Evolutionary conservation across 2,888 invertebrate genomes (phyloP).

Genomic region (Mycalesis mineus): DNA sequence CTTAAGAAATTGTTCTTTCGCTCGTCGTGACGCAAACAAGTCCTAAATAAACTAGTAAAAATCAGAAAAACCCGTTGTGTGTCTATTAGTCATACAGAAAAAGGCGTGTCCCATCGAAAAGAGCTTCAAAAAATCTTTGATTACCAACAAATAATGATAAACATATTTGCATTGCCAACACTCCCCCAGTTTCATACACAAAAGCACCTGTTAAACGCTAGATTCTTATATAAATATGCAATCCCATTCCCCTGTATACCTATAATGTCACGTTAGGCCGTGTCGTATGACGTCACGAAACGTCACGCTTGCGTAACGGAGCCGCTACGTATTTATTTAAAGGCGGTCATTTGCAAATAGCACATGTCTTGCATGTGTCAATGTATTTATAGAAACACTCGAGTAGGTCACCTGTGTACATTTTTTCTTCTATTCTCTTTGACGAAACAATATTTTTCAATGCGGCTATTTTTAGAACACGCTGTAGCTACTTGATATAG

Average conservation of each 20-base stretch:
- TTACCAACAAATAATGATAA: no score
- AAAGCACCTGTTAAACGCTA: no score
- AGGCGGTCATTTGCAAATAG: constrained; percentile 60
- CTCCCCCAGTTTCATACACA: no score
- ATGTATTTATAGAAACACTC: constrained; percentile 54
- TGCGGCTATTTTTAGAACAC: constrained; percentile 5
- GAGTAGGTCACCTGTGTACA: constrained; percentile 57
- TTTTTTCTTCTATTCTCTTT: constrained; percentile 15
- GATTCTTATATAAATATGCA: no score
- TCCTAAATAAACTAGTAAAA: no score
- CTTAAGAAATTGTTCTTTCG: no score
- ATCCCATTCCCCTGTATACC: constrained; percentile 23
- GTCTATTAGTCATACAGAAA: no score
- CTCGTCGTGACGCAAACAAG: no score
- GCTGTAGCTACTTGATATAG: neutral
- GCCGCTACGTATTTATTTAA: constrained; percentile 41
- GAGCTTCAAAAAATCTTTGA: no score
- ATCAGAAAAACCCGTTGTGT: no score
- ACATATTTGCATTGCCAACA: no score
- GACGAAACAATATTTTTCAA: neutral
- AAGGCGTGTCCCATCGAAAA: no score
- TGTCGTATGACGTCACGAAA: constrained; percentile 52
- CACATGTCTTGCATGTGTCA: constrained; percentile 58
- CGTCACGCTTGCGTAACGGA: constrained; percentile 65
- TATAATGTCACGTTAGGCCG: constrained; percentile 27